A percentile compares a stretch with the other conserved stretches of the same genome.
phyloP scores from a whole-genome alignment of 2,113 vertebrate genomes.

The Gopherus flavomarginatus region DNA sequence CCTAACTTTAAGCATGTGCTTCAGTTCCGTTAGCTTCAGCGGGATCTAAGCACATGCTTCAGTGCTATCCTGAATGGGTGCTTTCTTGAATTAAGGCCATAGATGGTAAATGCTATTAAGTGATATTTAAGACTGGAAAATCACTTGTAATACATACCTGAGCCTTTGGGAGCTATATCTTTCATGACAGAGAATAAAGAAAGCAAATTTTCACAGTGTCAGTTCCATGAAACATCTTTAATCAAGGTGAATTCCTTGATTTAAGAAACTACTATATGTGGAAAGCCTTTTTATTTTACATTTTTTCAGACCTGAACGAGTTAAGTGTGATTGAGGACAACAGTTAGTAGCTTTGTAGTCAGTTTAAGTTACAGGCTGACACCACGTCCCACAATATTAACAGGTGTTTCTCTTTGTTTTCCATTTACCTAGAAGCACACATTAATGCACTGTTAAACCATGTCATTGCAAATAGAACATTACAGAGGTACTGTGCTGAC shows the following conservation, averaged over 20 bases:
- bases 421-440: background rate
- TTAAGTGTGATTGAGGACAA: background rate
- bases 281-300: background rate
- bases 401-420: constrained; percentile 13
- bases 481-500: background rate
- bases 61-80: background rate
- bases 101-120: background rate
- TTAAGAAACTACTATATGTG: background rate
- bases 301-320: background rate
- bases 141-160: background rate
- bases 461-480: background rate
- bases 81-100: background rate
- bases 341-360: background rate
- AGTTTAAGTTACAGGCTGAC: constrained; percentile 37
- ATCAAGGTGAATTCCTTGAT: background rate
- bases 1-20: constrained; percentile 12
- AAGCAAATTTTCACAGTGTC: background rate
- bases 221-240: background rate
- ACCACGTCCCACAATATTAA: constrained; percentile 59
- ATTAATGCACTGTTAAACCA: rapidly evolving
- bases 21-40: background rate
- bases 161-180: background rate
- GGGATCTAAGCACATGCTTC: background rate
- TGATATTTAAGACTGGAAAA: background rate
- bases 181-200: background rate